Base-by-base conservation (phyloP, 2,113 vertebrate species). In the Notothenia coriiceps region DNA sequence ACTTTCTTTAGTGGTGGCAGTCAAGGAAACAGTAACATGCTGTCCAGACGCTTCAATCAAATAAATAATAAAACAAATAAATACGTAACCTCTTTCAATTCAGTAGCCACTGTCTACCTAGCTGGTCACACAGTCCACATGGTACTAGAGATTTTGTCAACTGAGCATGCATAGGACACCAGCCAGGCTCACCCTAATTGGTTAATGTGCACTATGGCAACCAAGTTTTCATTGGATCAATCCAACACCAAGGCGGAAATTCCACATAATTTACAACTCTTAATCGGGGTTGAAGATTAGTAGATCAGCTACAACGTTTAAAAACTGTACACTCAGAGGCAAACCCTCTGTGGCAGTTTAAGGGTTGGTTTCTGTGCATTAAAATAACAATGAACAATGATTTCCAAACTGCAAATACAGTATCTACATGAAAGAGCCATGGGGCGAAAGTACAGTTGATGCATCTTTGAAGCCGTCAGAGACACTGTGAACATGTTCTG, bases 61-160 rank as follows among this genome's bases (percentile, higher is more conserved):
- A 84, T 40, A 75, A 75, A 84, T 54, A 63, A 12, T 46, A 17
- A 70, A 69, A 79, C 61, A 74, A 86, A 70, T 78, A 57, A 77
- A 77, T 10, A 77, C 47, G 3, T 86, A 55, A 51, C 35, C 50
- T 77, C 55, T 80, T 80, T 69, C 49, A 76, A 70, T 68, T 82
- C 50, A 74, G 65, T 44, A 77, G 76, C 77, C 70, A 80, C 76
- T 49, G 75, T n/a, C 50, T 70, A 78, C 29, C 56, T 75, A 75
- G 75, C 79, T 83, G 80, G 72, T 86, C 74, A 80, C 73, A 70
- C 57, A 77, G 82, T 83, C 67, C 47, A 84, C 87, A 87, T 89
- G 90, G 89, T 88, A 93, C 89, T 70, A 87, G 80, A 88, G 68
- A 85, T 68, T 79, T 81, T 61, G 73, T 86, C 83, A 75, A 83